These are phyloP conservation scores for Tholera decimalis DNA, from an alignment of 2,888 invertebrate species.

Conservation along the genomic window DNA sequence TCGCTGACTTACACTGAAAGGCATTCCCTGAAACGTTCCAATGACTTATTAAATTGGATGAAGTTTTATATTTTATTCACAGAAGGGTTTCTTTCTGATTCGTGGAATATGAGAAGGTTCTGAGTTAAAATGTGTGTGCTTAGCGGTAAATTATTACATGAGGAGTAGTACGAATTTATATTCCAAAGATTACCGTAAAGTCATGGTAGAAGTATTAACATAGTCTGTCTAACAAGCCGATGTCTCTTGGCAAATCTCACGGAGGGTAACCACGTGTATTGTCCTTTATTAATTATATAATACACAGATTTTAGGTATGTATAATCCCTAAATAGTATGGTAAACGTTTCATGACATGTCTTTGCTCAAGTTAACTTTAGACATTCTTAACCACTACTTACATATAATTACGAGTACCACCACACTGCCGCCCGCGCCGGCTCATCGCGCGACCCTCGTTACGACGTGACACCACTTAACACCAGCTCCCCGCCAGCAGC, in stretches of 20 bases:
- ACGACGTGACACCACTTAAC: conserved; percentile 13
- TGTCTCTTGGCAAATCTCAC: conserved; percentile 2
- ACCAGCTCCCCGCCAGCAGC: not conserved
- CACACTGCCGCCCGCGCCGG: not conserved
- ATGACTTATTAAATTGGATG: conserved; percentile 20
- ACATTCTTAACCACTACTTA: not conserved
- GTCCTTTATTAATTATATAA: not conserved
- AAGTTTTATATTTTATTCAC: conserved; percentile 32
- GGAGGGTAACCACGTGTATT: conserved; percentile 10
- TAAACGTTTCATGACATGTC: not conserved
- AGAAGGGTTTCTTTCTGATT: not conserved
- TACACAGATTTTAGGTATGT: not conserved
- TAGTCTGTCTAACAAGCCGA: conserved; percentile 30
- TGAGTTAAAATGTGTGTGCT: not conserved
- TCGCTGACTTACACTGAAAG: not conserved
- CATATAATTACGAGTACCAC: not conserved
- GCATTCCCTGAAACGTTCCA: conserved; percentile 22
- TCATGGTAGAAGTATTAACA: conserved; percentile 8
- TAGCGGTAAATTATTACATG: not conserved
- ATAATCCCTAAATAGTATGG: not conserved
- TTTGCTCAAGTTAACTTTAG: not conserved
- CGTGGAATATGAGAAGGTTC: conserved; percentile 13
- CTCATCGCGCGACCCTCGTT: conserved; percentile 3
- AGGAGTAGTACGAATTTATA: not conserved
- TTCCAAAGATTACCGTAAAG: conserved; percentile 15